Evolutionary conservation across 2,888 invertebrate genomes (phyloP).

Genomic region (Orthonevra nobilis): DNA sequence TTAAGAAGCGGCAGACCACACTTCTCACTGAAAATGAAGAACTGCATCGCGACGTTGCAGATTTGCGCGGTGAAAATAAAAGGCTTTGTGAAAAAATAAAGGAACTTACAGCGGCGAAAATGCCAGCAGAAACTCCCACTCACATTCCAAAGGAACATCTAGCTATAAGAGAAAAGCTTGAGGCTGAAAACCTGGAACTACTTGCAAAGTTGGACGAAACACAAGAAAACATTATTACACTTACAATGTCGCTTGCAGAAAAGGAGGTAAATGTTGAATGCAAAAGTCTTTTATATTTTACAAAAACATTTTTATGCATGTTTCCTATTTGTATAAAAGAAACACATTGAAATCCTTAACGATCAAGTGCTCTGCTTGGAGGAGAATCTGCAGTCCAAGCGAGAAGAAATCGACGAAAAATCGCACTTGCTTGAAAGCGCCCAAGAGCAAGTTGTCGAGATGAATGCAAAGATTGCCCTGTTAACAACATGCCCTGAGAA

Average conservation of each 20-base stretch:
- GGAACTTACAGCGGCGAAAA: slow-evolving; percentile 29
- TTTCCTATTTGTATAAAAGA: slow-evolving; percentile 71
- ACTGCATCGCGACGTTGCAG: slow-evolving; percentile 71
- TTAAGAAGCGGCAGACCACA: slow-evolving; percentile 73
- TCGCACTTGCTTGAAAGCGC: slow-evolving; percentile 76
- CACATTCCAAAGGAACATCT: slow-evolving; percentile 66
- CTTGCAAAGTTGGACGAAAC: slow-evolving; percentile 76
- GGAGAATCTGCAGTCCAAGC: slow-evolving; percentile 78
- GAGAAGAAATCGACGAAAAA: slow-evolving; percentile 78
- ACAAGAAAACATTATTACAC: slow-evolving; percentile 73
- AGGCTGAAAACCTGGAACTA: slow-evolving; percentile 76
- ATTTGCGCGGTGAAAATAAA: slow-evolving; percentile 37
- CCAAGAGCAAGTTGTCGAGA: slow-evolving; percentile 78
- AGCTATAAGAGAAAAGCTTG: slow-evolving; percentile 71
- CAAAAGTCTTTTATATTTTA: not conserved
- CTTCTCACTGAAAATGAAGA: slow-evolving; percentile 70
- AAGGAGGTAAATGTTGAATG: slow-evolving; percentile 73
- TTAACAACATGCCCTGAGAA: slow-evolving; percentile 74
- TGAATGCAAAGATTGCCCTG: slow-evolving; percentile 76
- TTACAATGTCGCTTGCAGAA: slow-evolving; percentile 76
- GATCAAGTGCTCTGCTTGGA: slow-evolving; percentile 77
- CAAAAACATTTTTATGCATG: not conserved
- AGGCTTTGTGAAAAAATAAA: slow-evolving; percentile 39
- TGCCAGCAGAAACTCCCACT: slow-evolving; percentile 20
- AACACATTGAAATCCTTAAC: slow-evolving; percentile 76